These are phyloP conservation scores for Seriola quinqueradiata DNA, from an alignment of 2,113 vertebrate species.

Conservation along the genomic window DNA sequence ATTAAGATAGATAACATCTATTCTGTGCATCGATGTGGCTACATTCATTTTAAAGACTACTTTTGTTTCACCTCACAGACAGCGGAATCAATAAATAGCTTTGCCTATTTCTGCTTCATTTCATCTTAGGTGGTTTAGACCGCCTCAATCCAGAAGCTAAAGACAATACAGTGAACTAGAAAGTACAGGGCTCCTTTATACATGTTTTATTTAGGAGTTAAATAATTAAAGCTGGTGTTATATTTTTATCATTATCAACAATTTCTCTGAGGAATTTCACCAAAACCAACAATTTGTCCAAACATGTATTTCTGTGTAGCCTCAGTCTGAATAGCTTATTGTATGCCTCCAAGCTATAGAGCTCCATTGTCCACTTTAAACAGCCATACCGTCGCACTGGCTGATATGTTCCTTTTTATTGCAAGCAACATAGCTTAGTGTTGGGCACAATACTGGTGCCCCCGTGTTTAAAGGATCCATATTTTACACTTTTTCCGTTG, in stretches of 20 bases:
- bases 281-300: not conserved
- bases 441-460: not conserved
- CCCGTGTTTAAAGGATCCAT: too few relatives aligned
- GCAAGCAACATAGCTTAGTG: not conserved
- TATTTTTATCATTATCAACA: not conserved
- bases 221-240: not conserved
- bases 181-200: not conserved
- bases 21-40: constrained; percentile 63
- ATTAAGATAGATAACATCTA: constrained; percentile 78
- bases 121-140: constrained; percentile 49
- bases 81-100: constrained; percentile 69
- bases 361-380: not conserved
- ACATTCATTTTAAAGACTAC: constrained; percentile 70
- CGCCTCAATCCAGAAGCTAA: constrained; percentile 19
- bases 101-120: constrained; percentile 72
- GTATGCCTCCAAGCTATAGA: constrained; percentile 20
- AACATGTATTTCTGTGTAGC: not conserved
- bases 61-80: constrained; percentile 76
- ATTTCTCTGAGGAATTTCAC: not conserved
- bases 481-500: too few relatives aligned
- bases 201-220: constrained; percentile 5
- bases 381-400: not conserved
- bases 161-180: constrained; percentile 1
- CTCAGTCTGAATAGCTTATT: constrained; percentile 10
- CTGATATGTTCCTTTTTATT: constrained; percentile 23